Evolutionary conservation across 1,140 invertebrate genomes (phyloP), one percentile per base, ranked within the genome.

Genomic region (Zaprionus africanus): DNA sequence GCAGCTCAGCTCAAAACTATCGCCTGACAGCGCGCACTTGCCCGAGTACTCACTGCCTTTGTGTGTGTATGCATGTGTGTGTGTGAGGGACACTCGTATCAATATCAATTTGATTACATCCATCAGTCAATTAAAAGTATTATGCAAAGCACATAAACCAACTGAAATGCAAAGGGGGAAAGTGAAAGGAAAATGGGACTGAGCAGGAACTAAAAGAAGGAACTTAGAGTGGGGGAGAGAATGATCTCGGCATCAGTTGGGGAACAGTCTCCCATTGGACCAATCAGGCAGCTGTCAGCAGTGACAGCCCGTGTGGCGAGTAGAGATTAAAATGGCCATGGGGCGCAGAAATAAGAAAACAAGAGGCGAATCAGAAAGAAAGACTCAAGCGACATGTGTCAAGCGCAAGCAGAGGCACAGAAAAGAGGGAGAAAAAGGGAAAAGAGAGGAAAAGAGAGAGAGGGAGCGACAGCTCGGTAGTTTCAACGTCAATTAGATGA

Each of bases 401-500:
- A 76, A 59, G 43, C 60, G 6, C 73, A 65, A 19, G 1, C 46
- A 13, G 31, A 22, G 19, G 74, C 62, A 66, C 60, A 73, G 65
- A 46, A 58, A n/a, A 24, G 36, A 34, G 54, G n/a, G 34, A 53
- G 31, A 22, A 15, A 51, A 22, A 4, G 36, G 26, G 4, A 15
- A 46, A 22, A 4, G 28, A 22, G 2, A 12, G 6, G 9, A 13
- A 17, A n/a, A 13, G 38, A 56, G 26, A 24, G 34, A 49, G 41
- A 17, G 17, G 11, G 36, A 34, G 63, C 67, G 66, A 54, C 68
- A 26, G 53, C 53, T 43, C 24, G 79, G 76, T 82, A 87, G 81
- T 83, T 87, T 88, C 78, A 83, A 87, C 80, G 80, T 87, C 84
- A 87, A 87, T 87, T 87, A 87, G 84, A 81, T 87, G 77, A 84